Base-by-base conservation (phyloP, 2,888 invertebrate genomes). In the Listrodromus nycthemerus region DNA sequence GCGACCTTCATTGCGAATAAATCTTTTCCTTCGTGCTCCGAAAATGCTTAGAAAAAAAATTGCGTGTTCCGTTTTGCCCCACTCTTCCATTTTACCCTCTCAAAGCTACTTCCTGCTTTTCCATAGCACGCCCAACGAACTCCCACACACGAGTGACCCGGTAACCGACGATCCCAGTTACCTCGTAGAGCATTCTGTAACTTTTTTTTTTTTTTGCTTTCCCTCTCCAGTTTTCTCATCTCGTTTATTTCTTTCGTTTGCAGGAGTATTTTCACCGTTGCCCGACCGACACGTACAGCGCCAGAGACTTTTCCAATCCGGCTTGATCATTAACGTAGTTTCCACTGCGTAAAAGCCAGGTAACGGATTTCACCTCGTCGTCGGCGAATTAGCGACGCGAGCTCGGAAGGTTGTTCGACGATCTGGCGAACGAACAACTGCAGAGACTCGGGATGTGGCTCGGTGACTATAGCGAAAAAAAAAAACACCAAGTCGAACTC, bases 401-500 rank as follows among this genome's bases (percentile, higher is more conserved):
- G 21, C 24, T 19, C 55, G 13, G 24, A 58, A 30, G n/a, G 27
- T 58, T 16, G 24, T n/a, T 55, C 8, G 10, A 55, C 21, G 8
- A 52, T 19, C 8, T 2, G 52, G 33, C 19, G 1, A 52, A 2
- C 21, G 52, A 52, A 37, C 30, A 41, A 65, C 21, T 45, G 45
- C 16, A 21, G 21, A 37, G 21, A 24, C 24, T 66, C 16, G 4
- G 19, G 55, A 55, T 1, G 4, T 21, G 19, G 24, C 10, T 55
- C 55, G 4, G 10, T 21, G 41, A 13, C 41, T 41, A 2, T 41
- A 10, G 10, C 10, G 10, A 21, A 13, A 27, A 45, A 48, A 77
- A 61, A 33, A 33, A 77, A 66, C 19, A 71, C 52, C 13, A 75
- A 30, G 67, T 58, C 27, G 77, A 73, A 67, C 58, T 8, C 66